Percentiles rank a stretch among this genome's conserved stretches.
Evolutionary conservation across 2,888 invertebrate genomes (phyloP).

Genomic region (Coleophora flavipennella): DNA sequence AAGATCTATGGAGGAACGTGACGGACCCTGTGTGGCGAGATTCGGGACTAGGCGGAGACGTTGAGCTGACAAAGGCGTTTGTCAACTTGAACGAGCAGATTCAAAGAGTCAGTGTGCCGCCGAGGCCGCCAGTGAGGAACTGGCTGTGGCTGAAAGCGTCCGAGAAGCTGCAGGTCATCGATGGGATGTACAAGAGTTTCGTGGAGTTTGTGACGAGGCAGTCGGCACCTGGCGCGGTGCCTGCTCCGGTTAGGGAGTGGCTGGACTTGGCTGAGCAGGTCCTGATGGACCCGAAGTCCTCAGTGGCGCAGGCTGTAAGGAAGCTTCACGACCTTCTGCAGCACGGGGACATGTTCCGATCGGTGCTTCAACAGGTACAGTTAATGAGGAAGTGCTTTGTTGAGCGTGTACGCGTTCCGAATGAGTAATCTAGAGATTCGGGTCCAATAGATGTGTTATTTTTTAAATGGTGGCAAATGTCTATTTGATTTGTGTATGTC

Average conservation of each 20-base stretch:
- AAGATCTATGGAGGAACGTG: constrained; percentile 60
- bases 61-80: constrained; percentile 73
- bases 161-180: constrained; percentile 74
- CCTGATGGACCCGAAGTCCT: constrained; percentile 74
- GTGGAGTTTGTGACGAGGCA: constrained; percentile 71
- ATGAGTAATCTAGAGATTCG: background rate
- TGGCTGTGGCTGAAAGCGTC: constrained; percentile 78
- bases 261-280: constrained; percentile 77
- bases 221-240: constrained; percentile 43
- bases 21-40: constrained; percentile 48
- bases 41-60: constrained; percentile 58
- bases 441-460: no score
- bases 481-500: constrained; percentile 12
- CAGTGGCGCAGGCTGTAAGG: constrained; percentile 70
- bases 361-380: constrained; percentile 74
- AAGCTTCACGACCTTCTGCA: constrained; percentile 75
- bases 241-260: constrained; percentile 56
- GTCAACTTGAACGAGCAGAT: constrained; percentile 68
- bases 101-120: constrained; percentile 38
- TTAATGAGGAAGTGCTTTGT: constrained; percentile 14
- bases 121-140: constrained; percentile 38
- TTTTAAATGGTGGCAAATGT: no score
- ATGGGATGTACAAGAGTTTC: constrained; percentile 78
- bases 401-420: constrained; percentile 2
- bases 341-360: constrained; percentile 77